Conservation (phyloP, 2,797 vertebrate species). For the Momotus momota region DNA sequence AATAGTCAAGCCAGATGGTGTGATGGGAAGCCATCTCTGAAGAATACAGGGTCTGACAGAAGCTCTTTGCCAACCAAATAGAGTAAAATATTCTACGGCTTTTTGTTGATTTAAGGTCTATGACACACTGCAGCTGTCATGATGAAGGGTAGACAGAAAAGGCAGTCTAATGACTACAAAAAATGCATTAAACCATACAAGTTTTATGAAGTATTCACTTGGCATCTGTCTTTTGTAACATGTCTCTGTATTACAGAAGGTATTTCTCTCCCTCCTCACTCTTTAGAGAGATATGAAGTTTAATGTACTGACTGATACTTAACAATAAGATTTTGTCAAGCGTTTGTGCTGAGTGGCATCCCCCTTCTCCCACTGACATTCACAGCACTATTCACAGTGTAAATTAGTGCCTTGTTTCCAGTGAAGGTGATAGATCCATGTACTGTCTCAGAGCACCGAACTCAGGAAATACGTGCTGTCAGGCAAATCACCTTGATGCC, state of each 20-base stretch:
- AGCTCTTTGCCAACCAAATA: not conserved
- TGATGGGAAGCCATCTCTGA: not conserved
- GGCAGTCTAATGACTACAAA: not conserved
- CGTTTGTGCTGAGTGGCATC: slow-evolving; percentile 21
- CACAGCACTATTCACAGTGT: not conserved
- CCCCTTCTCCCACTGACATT: not conserved
- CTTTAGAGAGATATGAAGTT: slow-evolving; percentile 21
- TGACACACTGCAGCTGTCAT: slow-evolving; percentile 57
- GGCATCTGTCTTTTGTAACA: slow-evolving; percentile 36
- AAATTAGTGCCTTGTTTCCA: not conserved
- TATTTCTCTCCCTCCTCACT: not conserved
- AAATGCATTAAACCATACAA: not conserved
- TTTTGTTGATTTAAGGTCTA: not conserved
- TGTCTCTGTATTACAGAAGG: not conserved
- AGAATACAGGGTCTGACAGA: not conserved
- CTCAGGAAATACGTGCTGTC: not conserved
- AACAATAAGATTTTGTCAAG: slow-evolving; percentile 58
- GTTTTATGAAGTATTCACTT: not conserved
- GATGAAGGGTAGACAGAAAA: slow-evolving; percentile 25
- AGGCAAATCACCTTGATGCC: not conserved
- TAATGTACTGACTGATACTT: slow-evolving; percentile 35
- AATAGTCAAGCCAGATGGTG: slow-evolving; percentile 23
- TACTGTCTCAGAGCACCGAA: not conserved
- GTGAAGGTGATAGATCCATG: not conserved
- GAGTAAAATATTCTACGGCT: not conserved